A percentile compares a stretch with the other conserved stretches of the same genome.
Evolutionary conservation across 2,113 vertebrate species (phyloP).

Genomic region (Dicrurus megarhynchus): DNA sequence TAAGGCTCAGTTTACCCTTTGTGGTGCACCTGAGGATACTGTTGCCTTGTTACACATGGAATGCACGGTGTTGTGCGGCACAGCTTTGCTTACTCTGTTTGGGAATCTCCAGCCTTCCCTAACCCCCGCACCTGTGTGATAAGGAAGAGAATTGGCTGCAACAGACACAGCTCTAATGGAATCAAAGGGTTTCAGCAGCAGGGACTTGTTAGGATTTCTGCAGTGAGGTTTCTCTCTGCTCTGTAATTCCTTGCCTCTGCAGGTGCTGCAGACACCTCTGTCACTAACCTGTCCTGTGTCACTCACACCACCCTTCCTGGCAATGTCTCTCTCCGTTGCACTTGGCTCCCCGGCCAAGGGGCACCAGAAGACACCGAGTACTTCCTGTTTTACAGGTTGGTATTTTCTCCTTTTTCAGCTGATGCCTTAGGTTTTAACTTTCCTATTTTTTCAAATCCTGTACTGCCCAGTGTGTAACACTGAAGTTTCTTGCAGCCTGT

Average conservation of each 20-base stretch:
- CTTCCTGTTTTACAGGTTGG: slow-evolving; percentile 74
- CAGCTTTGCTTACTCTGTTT: not conserved
- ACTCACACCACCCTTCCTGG: not conserved
- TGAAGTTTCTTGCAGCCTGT: too few species aligned
- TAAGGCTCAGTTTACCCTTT: not conserved
- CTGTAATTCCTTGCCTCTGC: not conserved
- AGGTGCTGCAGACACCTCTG: slow-evolving; percentile 68
- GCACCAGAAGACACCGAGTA: slow-evolving; percentile 70
- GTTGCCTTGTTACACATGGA: not conserved
- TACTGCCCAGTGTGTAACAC: too few species aligned
- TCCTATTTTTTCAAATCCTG: too few species aligned
- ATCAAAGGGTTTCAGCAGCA: not conserved
- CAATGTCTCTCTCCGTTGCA: slow-evolving; percentile 58
- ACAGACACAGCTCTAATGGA: not conserved
- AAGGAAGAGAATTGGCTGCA: not conserved
- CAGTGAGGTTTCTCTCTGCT: not conserved
- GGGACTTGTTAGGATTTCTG: not conserved
- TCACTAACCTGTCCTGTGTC: slow-evolving; percentile 63
- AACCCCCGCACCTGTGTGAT: not conserved
- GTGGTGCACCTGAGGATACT: not conserved
- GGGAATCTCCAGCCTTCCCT: not conserved
- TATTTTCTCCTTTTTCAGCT: not conserved
- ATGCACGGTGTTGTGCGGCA: not conserved
- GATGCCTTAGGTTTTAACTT: too few species aligned
- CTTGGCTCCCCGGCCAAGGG: slow-evolving; percentile 59